phyloP scores from a whole-genome alignment of 1,140 invertebrate species.

The Scaptomyza pallida region DNA sequence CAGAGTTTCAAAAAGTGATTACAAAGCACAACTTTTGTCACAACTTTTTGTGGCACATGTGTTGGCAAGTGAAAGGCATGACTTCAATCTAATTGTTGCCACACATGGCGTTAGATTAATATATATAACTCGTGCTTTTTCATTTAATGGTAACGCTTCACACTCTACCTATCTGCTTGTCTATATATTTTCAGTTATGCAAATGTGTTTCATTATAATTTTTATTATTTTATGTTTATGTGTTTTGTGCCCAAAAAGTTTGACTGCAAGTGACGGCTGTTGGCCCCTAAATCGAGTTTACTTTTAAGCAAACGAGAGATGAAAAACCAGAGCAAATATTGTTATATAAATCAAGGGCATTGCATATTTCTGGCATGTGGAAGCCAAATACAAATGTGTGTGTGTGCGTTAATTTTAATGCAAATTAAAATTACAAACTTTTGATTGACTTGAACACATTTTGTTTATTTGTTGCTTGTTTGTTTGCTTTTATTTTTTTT shows the following conservation, averaged over 20 bases:
- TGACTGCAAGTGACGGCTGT: slow-evolving; percentile 12
- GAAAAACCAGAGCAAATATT: background rate
- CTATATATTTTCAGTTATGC: slow-evolving; percentile 67
- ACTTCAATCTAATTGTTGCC: slow-evolving; percentile 43
- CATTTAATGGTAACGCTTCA: slow-evolving; percentile 52
- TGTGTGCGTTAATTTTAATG: slow-evolving; percentile 64
- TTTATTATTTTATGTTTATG: background rate
- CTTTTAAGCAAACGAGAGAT: background rate
- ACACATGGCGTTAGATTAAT: slow-evolving; percentile 80
- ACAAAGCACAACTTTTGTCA: background rate
- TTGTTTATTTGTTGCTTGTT: slow-evolving; percentile 8
- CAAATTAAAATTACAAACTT: slow-evolving; percentile 76
- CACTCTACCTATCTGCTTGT: slow-evolving; percentile 17
- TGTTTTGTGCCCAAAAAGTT: slow-evolving; percentile 32
- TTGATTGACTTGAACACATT: slow-evolving; percentile 51
- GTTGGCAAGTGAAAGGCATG: slow-evolving; percentile 1
- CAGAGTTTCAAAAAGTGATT: background rate
- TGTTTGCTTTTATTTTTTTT: background rate
- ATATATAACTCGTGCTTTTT: slow-evolving; percentile 70
- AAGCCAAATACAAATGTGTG: slow-evolving; percentile 32
- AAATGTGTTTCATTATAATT: slow-evolving; percentile 44
- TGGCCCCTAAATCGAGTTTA: slow-evolving; percentile 1
- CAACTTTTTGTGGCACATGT: slow-evolving; percentile 12
- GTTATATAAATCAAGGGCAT: slow-evolving; percentile 8
- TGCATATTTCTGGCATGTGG: background rate